Percentiles rank a stretch among this genome's conserved stretches.
These are phyloP conservation scores for Melanocharis versteri DNA, from an alignment of 2,113 vertebrate genomes.

Conservation along the genomic window DNA sequence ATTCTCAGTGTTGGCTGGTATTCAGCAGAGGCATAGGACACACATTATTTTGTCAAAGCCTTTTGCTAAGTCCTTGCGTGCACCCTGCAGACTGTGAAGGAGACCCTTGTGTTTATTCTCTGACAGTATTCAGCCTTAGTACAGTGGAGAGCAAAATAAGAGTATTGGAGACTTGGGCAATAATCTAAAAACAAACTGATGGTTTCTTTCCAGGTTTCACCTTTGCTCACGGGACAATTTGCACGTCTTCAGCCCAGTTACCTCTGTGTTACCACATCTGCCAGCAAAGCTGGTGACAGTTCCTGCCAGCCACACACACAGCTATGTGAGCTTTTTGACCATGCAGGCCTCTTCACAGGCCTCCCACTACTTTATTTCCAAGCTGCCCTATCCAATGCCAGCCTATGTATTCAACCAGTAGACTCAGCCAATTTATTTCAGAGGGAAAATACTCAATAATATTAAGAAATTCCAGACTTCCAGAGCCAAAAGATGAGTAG, in stretches of 20 bases:
- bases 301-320: neutral
- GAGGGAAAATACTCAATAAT: neutral
- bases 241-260: neutral
- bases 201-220: neutral
- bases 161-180: neutral
- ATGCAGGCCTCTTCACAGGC: neutral
- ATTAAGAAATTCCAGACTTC: neutral
- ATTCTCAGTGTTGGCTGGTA: neutral
- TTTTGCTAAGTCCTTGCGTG: neutral
- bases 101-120: neutral
- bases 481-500: neutral
- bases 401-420: neutral
- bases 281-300: neutral
- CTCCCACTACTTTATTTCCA: neutral
- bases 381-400: neutral
- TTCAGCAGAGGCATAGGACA: neutral
- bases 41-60: neutral
- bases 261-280: neutral
- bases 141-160: neutral
- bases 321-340: rapidly evolving
- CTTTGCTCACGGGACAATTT: neutral
- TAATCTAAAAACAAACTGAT: neutral
- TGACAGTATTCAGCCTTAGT: neutral
- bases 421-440: neutral
- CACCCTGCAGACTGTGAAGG: neutral